These are phyloP conservation scores for Neodon shergylaensis DNA, from an alignment of 2,113 vertebrate species.

Conservation along the genomic window DNA sequence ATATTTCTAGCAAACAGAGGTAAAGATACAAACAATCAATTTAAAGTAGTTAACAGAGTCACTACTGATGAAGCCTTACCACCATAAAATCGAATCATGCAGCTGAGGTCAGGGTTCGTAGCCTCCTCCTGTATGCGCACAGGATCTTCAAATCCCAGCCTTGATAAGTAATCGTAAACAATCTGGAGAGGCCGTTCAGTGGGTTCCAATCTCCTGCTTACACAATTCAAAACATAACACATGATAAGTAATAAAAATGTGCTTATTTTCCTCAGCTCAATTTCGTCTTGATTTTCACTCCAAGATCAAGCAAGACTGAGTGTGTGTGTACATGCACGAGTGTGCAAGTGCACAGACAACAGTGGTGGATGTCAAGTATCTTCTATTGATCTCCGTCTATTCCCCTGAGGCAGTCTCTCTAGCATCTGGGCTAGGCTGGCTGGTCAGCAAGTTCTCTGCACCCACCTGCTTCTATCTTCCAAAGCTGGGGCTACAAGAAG, in stretches of 20 bases:
- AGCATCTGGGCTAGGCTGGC: neutral
- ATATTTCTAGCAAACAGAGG: conserved; percentile 31
- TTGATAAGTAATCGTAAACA: conserved; percentile 94
- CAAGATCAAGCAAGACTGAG: neutral
- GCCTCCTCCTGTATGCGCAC: conserved; percentile 95
- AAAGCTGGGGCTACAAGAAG: neutral
- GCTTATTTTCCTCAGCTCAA: neutral
- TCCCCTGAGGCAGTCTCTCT: neutral
- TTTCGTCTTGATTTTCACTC: conserved; percentile 46
- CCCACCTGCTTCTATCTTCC: too few relatives aligned
- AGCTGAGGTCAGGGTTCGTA: conserved; percentile 95
- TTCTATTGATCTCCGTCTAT: neutral
- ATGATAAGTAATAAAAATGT: conserved; percentile 60
- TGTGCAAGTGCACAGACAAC: neutral
- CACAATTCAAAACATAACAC: conserved; percentile 72
- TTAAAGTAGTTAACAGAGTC: neutral
- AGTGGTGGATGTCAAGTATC: neutral
- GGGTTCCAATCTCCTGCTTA: conserved; percentile 91
- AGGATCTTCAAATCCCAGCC: conserved; percentile 93
- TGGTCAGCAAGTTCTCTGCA: neutral
- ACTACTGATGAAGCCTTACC: conserved; percentile 88
- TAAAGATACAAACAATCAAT: conserved; percentile 2
- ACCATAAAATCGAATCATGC: conserved; percentile 96
- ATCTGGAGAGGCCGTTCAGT: conserved; percentile 94
- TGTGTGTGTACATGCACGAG: neutral